Evolutionary conservation across 2,113 vertebrate genomes (phyloP), one percentile per base, ranked within the genome.

Genomic region (Chauna torquata): DNA sequence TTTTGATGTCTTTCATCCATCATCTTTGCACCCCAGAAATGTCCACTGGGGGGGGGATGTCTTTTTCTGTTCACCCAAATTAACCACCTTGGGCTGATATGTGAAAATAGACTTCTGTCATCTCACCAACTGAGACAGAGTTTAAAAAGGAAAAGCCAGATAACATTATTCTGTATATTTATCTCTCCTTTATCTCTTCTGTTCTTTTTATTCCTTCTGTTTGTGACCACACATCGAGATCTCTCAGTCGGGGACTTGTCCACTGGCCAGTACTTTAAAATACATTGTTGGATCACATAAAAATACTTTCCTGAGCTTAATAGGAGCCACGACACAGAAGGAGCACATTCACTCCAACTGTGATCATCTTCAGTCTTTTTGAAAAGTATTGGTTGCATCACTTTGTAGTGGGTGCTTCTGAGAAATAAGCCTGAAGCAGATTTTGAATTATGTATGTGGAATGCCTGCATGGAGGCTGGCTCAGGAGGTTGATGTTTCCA

Each of bases 391-490:
- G 0, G 25, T 92, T 94, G n/a, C 96, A 86, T 94, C 71, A 77
- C 77, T 92, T 88, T 85, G 72, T 87, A 89, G 66, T 81, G 91
- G 81, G 70, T 85, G 64, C 66, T 92, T 92, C 92, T 62, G 62
- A 82, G 89, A 94, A 89, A 65, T 7, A 58, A 75, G 62, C 83
- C 95, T 92, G 82, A 82, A 91, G 90, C 85, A 93, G 81, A 92
- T 75, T 94, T 90, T 96, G 50, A 86, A 92, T 96, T 94, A 94
- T 94, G 58, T 47, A 91, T 94, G 83, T 92, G 82, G 76, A 92
- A 64, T 79, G 80, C 75, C 58, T 79, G 30, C 44, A 42, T 44
- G 75, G 52, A 66, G 47, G 24, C 72, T 94, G 77, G 77, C 38
- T 92, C 8, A 2, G 66, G 77, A 92, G 77, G 44, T 77, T 90